Conservation (phyloP, 2,113 vertebrate genomes). For the Ctenomys sociabilis region DNA sequence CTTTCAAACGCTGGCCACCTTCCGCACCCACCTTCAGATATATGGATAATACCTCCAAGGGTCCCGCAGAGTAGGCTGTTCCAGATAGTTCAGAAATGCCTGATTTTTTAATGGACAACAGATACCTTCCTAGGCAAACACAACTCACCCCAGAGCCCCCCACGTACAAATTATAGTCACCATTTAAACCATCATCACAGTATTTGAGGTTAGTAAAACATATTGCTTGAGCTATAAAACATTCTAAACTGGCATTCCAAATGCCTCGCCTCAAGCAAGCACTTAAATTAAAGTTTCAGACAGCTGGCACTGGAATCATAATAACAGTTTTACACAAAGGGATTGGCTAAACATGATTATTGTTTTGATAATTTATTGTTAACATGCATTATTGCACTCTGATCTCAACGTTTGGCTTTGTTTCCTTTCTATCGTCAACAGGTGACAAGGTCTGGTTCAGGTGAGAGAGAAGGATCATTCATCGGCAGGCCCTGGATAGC, state of each 20-base stretch:
- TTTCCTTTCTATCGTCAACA: slow-evolving; percentile 84
- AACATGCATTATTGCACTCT: slow-evolving; percentile 81
- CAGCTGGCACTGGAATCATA: slow-evolving; percentile 90
- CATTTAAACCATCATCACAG: slow-evolving; percentile 88
- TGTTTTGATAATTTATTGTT: slow-evolving; percentile 90
- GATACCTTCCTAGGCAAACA: slow-evolving; percentile 80
- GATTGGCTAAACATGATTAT: slow-evolving; percentile 90
- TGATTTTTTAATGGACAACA: slow-evolving; percentile 64
- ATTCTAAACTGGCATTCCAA: slow-evolving; percentile 91
- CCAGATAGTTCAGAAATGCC: slow-evolving; percentile 76
- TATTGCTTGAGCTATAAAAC: slow-evolving; percentile 91
- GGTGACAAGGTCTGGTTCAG: slow-evolving; percentile 82
- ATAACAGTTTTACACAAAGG: slow-evolving; percentile 89
- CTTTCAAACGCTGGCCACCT: not conserved
- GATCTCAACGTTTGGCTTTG: slow-evolving; percentile 74
- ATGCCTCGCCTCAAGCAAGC: slow-evolving; percentile 90
- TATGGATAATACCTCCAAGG: not conserved
- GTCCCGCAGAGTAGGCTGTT: not conserved
- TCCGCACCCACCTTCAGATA: not conserved
- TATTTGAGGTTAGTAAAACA: slow-evolving; percentile 91
- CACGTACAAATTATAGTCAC: slow-evolving; percentile 86
- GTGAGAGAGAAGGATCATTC: slow-evolving; percentile 66
- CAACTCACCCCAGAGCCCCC: slow-evolving; percentile 83
- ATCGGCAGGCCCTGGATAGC: slow-evolving; percentile 74
- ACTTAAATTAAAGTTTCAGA: slow-evolving; percentile 93